Base-by-base conservation (phyloP, 1,140 invertebrate species). In the Melanaphis sacchari region DNA sequence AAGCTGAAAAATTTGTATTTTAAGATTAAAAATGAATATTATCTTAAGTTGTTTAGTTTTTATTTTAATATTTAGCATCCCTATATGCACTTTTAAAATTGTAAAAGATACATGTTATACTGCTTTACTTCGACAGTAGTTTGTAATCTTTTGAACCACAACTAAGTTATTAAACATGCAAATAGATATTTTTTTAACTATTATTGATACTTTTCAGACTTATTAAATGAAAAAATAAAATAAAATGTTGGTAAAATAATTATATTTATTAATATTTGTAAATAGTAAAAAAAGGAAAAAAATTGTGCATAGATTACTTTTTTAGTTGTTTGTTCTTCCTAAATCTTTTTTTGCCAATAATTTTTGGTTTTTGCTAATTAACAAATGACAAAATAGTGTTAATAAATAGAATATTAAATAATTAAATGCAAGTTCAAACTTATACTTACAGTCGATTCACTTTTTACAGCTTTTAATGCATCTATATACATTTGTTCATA, bases 401-500 rank as follows among this genome's bases (percentile, higher is more conserved):
- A 59, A 66, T n/a, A 59, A 31, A 40, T n/a, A 91, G 1, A 91
- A 46, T 46, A 91, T 36, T 24, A 76, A 9, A 59, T 59, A 40
- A 40, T 66, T 76, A 76, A n/a, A 91, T 11, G 1, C 18, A 81
- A 46, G 15, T 46, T 91, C 2, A 0, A 43, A 85, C 2, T 85
- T 31, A 43, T 87, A 93, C 87, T 93, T 89, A 94, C 94, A 93
- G 88, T 54, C 6, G 93, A 90, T 52, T 94, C 91, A 54, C 38
- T 88, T 94, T 94, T 94, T 24, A 94, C 76, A 46, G 87, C 54
- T 84, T 94, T 93, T 52, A 94, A 92, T 22, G 94, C 93, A n/a
- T 91, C 81, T 84, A 93, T 94, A 41, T 94, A 94, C 1, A 94
- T 81, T 82, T 94, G 94, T 94, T 95, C 94, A 54, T 94, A 66